phyloP scores from a whole-genome alignment of 2,888 invertebrate genomes.

The Aporophyla nigra region DNA sequence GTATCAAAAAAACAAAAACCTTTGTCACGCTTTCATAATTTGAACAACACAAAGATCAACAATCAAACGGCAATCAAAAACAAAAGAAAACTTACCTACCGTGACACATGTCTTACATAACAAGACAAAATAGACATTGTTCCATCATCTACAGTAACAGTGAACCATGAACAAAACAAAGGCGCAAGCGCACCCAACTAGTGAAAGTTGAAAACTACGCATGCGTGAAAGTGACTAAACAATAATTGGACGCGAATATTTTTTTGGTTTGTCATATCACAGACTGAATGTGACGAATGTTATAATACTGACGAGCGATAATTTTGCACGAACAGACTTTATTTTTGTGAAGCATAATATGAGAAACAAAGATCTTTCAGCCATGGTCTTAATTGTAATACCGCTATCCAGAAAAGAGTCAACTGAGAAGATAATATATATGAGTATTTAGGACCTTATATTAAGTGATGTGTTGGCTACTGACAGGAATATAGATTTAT shows the following conservation, averaged over 20 bases:
- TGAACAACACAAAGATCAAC: not conserved
- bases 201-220: conserved; percentile 78
- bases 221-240: conserved; percentile 75
- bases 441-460: not conserved
- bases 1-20: not conserved
- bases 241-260: conserved; percentile 67
- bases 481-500: not conserved
- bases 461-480: not conserved
- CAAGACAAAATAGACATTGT: conserved; percentile 54
- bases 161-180: conserved; percentile 62
- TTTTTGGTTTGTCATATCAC: conserved; percentile 45
- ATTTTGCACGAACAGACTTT: not conserved
- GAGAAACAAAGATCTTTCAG: not conserved
- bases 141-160: conserved; percentile 55
- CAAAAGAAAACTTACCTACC: conserved; percentile 29
- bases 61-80: conserved; percentile 21
- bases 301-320: not conserved
- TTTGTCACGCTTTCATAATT: conserved; percentile 38
- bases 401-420: not conserved
- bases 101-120: conserved; percentile 49
- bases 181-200: conserved; percentile 51
- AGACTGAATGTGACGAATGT: not conserved
- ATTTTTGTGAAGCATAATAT: no score
- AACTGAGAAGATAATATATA: not conserved
- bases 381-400: not conserved